These are phyloP conservation scores for Hemichromis elongatus DNA, from an alignment of 2,113 vertebrate genomes.

Conservation along the genomic window DNA sequence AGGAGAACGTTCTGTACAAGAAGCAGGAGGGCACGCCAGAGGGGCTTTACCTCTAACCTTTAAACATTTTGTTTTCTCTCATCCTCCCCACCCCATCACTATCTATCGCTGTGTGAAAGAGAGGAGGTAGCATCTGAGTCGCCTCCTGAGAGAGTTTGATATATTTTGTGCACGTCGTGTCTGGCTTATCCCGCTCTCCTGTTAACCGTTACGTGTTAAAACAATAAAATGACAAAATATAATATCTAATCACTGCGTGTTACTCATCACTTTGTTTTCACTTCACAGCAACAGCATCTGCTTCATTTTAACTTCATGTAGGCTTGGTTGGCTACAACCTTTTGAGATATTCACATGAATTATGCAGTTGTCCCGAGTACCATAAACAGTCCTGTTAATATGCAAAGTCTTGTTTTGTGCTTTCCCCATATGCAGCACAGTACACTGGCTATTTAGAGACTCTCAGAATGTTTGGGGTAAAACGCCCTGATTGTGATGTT, in stretches of 20 bases:
- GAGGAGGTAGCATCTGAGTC: background rate
- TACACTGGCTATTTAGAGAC: background rate
- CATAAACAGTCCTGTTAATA: background rate
- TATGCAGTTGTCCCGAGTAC: background rate
- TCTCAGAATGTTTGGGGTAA: background rate
- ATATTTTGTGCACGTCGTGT: constrained; percentile 68
- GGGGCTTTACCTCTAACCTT: constrained; percentile 79
- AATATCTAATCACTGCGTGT: background rate
- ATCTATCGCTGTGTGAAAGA: constrained; percentile 22
- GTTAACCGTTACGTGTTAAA: constrained; percentile 40
- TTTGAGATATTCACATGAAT: background rate
- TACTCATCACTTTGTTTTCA: background rate
- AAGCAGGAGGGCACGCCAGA: constrained; percentile 98
- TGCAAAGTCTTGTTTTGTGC: background rate
- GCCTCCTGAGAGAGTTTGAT: constrained; percentile 51
- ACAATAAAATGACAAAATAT: constrained; percentile 41
- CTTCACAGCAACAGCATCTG: background rate
- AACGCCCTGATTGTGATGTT: background rate
- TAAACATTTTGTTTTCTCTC: background rate
- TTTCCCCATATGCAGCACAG: background rate
- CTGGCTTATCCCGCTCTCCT: constrained; percentile 21
- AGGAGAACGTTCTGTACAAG: constrained; percentile 97
- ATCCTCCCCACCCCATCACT: background rate
- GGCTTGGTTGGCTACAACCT: background rate
- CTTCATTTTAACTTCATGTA: background rate